Evolutionary conservation across 2,797 vertebrate species (phyloP).

Genomic region (Neopelma chrysocephalum): DNA sequence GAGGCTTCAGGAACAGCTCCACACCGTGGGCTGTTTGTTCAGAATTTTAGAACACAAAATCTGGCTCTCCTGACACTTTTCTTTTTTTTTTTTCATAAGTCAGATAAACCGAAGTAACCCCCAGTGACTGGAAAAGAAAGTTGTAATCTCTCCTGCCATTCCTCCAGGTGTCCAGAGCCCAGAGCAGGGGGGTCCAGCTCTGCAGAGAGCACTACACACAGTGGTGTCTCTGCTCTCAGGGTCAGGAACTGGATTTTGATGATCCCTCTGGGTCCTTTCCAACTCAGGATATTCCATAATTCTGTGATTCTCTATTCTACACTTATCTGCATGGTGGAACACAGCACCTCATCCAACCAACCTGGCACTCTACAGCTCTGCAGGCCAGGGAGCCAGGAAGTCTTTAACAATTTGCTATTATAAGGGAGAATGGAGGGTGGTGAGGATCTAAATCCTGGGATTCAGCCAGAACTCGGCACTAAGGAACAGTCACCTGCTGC

Average conservation of each 20-base stretch:
- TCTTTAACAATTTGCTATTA: neutral
- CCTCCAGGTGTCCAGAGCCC: neutral
- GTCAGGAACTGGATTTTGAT: neutral
- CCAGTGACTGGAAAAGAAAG: neutral
- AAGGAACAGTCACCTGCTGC: neutral
- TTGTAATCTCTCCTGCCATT: neutral
- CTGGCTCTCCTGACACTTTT: neutral
- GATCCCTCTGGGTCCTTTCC: neutral
- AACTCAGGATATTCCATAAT: neutral
- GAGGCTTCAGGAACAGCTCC: neutral
- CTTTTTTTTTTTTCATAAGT: neutral
- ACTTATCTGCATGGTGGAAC: neutral
- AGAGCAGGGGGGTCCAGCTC: neutral
- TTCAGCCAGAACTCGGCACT: neutral
- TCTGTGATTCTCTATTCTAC: no score
- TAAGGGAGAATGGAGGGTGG: slow-evolving; percentile 16
- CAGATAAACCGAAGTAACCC: neutral
- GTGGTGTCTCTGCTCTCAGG: neutral
- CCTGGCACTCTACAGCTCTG: neutral
- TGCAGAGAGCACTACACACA: neutral
- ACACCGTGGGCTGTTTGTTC: accelerated
- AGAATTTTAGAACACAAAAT: neutral
- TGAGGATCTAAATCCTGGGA: neutral
- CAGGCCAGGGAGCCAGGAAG: neutral
- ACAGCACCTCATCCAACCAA: neutral